A percentile compares a stretch with the other conserved stretches of the same genome.
Evolutionary conservation across 2,888 invertebrate species (phyloP).

Genomic region (Ditula angustiorana): DNA sequence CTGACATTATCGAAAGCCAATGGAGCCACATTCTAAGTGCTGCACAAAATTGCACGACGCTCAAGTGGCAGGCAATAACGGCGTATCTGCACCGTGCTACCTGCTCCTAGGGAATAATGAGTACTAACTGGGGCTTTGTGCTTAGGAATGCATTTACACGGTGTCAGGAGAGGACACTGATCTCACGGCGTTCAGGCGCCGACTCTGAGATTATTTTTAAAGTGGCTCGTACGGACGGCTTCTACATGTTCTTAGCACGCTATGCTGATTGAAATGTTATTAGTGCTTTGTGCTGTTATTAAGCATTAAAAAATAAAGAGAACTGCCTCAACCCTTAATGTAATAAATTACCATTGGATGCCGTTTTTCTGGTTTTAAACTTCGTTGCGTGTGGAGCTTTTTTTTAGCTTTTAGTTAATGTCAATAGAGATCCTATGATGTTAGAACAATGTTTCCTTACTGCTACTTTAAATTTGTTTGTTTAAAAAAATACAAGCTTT

Average conservation of each 20-base stretch:
- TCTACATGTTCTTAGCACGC: constrained; percentile 9
- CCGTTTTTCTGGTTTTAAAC: too few species aligned
- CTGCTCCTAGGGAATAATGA: constrained; percentile 71
- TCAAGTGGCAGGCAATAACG: constrained; percentile 52
- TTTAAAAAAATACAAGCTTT: too few species aligned
- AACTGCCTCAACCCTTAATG: too few species aligned
- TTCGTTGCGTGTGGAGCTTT: too few species aligned
- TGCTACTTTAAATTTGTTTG: too few species aligned
- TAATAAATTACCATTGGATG: too few species aligned
- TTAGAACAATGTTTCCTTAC: too few species aligned
- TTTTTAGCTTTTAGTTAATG: too few species aligned
- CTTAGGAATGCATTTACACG: constrained; percentile 55
- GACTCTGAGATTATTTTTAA: constrained; percentile 23
- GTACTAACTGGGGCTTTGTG: constrained; percentile 69
- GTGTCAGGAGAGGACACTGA: constrained; percentile 36
- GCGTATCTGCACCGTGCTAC: constrained; percentile 58
- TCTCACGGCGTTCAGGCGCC: constrained; percentile 21
- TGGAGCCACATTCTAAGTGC: constrained; percentile 53
- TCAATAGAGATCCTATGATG: too few species aligned
- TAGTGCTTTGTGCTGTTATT: constrained; percentile 8
- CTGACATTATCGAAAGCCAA: constrained; percentile 54
- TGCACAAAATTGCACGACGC: constrained; percentile 61
- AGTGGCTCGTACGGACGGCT: constrained; percentile 4
- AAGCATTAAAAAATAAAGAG: too few species aligned
- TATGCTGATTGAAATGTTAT: constrained; percentile 7